Percentiles rank a stretch among this genome's conserved stretches.
Evolutionary conservation across 2,888 invertebrate genomes (phyloP).

Genomic region (Trissonchulus latispiculum): DNA sequence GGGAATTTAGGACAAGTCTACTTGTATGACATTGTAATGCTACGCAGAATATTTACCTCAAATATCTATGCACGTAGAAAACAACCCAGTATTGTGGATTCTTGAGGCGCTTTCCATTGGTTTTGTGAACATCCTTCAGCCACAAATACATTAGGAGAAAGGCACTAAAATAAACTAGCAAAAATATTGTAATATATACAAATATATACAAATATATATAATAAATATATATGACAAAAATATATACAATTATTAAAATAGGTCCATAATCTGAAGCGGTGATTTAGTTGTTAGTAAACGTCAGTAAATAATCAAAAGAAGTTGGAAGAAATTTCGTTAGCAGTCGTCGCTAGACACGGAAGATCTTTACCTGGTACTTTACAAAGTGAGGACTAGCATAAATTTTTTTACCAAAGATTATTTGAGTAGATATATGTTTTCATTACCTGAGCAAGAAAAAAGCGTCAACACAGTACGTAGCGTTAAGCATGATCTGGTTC

Average conservation of each 20-base stretch:
- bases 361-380: too few species aligned
- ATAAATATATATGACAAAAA: constrained; percentile 7
- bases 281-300: too few species aligned
- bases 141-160: constrained; percentile 44
- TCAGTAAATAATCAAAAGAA: too few species aligned
- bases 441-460: constrained; percentile 48
- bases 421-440: too few species aligned
- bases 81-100: constrained; percentile 31
- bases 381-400: too few species aligned
- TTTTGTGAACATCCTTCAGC: constrained; percentile 41
- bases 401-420: too few species aligned
- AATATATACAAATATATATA: background rate
- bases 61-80: constrained; percentile 37
- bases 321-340: too few species aligned
- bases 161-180: constrained; percentile 39
- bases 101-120: constrained; percentile 25
- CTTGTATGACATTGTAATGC: too few species aligned
- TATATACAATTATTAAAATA: constrained; percentile 20
- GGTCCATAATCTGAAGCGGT: too few species aligned
- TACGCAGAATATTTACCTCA: too few species aligned
- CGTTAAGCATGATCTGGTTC: constrained; percentile 45
- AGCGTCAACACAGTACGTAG: constrained; percentile 46
- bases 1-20: too few species aligned
- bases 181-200: background rate
- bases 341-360: too few species aligned